These are phyloP conservation scores for Turritopsis dohrnii DNA, from an alignment of 30 jellyfish, hydroid and myxozoan species.

Conservation along the genomic window DNA sequence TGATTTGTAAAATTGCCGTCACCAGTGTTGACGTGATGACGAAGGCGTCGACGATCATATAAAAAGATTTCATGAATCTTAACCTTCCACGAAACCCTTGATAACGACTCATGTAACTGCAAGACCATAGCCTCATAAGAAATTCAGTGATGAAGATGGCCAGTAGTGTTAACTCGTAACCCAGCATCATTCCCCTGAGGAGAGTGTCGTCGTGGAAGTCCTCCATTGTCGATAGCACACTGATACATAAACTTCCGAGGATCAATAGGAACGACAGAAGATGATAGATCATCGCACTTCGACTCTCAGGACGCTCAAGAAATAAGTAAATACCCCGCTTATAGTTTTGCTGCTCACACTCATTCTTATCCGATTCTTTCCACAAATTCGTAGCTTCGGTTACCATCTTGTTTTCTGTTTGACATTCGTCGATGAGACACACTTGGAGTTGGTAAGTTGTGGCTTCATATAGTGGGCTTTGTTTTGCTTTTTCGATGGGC, in stretches of 20 bases:
- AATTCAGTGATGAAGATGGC: conserved; percentile 34
- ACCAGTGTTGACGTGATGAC: conserved; percentile 15
- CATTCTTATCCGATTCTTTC: background rate
- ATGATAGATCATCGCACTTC: background rate
- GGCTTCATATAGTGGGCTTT: background rate
- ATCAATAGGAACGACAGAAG: background rate
- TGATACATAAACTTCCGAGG: background rate
- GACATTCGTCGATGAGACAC: background rate
- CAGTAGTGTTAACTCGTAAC: conserved; percentile 24
- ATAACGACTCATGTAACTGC: conserved; percentile 62
- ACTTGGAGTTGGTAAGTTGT: background rate
- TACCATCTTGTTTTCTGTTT: background rate
- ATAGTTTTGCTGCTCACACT: background rate
- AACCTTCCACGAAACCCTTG: conserved; percentile 46
- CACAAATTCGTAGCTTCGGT: conserved; percentile 2
- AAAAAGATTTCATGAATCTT: conserved; percentile 41
- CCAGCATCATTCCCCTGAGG: background rate
- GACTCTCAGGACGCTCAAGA: conserved; percentile 23
- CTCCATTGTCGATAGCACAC: conserved; percentile 22
- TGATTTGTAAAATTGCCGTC: conserved; percentile 14
- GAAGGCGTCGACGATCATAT: conserved; percentile 59
- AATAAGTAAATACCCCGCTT: background rate
- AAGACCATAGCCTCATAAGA: conserved; percentile 49
- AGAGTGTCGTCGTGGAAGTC: background rate
- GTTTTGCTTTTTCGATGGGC: background rate